Evolutionary conservation across 2,113 vertebrate genomes (phyloP).

Genomic region (Tyrannus savana): DNA sequence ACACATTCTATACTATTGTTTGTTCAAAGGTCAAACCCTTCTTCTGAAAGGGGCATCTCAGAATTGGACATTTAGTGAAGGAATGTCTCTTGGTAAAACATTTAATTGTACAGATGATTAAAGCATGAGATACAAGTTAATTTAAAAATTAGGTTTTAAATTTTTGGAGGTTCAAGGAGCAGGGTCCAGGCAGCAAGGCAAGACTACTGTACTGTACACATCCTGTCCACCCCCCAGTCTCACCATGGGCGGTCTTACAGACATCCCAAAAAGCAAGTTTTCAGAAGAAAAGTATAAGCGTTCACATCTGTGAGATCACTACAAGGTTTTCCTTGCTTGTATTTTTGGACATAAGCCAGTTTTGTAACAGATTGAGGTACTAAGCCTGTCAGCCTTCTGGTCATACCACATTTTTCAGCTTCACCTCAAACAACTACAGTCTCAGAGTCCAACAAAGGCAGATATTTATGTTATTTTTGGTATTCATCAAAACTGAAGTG

Average conservation of each 20-base stretch:
- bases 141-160: background rate
- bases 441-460: background rate
- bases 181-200: background rate
- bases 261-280: background rate
- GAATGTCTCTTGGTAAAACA: background rate
- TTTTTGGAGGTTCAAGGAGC: background rate
- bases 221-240: no score
- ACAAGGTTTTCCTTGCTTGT: background rate
- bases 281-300: background rate
- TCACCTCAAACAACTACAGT: background rate
- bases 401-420: background rate
- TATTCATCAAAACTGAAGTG: background rate
- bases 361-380: background rate
- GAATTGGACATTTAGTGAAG: background rate
- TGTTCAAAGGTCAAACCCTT: background rate
- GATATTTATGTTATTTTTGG: background rate
- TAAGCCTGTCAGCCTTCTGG: background rate
- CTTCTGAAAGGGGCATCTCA: background rate
- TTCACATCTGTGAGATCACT: background rate
- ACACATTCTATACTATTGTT: fast-evolving
- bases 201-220: background rate
- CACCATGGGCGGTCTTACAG: fast-evolving
- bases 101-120: background rate
- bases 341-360: background rate
- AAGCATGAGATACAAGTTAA: background rate